Evolutionary conservation across 2,888 invertebrate species (phyloP), one percentile per base, ranked within the genome.

Genomic region (Lydus trimaculatus): DNA sequence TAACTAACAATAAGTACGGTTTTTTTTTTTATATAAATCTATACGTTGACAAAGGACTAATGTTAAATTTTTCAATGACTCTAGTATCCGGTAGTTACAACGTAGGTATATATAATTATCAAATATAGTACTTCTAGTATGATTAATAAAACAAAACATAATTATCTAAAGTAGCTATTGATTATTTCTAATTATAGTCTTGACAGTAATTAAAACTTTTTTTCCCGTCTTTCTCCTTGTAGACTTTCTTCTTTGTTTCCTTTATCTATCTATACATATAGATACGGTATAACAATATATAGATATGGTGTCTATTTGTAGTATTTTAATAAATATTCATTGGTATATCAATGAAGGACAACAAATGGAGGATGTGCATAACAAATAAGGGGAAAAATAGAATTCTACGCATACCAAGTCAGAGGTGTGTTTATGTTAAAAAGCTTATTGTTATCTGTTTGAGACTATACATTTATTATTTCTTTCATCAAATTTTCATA

Each of bases 331-430:
- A 67, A 61, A 66, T 60, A 67, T 63, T 59, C 48, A 36, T 60
- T 36, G 52, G 52, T 52, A 23, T 52, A 52, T 52, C 25, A 52
- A 23, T 43, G 61, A 67, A 67, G 67, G 67, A 67, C 64, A 60
- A 67, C 60, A 58, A 61, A 39, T 36, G 67, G 61, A 64, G 67
- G 63, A 67, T 67, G 67, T 64, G 67, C 67, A 67, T 67, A 67
- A 67, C 64, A 67, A 67, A 61, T 59, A 64, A 58, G 66, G 31
- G 28, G 62, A 64, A 67, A 67, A 67, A 67, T 31, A 23, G 52
- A 67, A 67, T 67, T 64, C 67, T 61, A 63, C 63, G 64, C 63
- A 67, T 67, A 67, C 67, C 67, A 64, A 67, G 33, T 13, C 60
- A 17, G 52, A 67, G 67, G 67, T 67, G 67, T 67, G 67, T 67